Evolutionary conservation across 2,888 invertebrate genomes (phyloP), one percentile per base, ranked within the genome.

Genomic region (Myopa testacea): DNA sequence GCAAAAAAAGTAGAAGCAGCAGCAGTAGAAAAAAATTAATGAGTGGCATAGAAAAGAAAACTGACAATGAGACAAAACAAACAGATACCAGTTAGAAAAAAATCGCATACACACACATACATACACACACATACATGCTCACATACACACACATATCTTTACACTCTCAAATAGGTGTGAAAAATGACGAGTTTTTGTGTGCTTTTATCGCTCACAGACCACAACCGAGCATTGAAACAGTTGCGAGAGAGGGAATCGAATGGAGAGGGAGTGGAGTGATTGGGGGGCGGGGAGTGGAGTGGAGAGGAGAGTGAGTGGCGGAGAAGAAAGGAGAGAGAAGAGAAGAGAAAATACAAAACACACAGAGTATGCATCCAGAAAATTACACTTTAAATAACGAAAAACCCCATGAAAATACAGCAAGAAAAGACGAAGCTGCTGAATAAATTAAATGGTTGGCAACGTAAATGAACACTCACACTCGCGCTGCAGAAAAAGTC

Each of bases 121-220:
- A 52, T 8, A 8, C 10, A 45, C 45, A 40, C 45, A 68, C n/a
- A 14, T 6, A 45, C 14, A 68, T 7, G n/a, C 68, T n/a, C 68
- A 68, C 68, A 68, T 40, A 68, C 40, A 67, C 67, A 37, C 12
- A 37, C 40, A 67, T 34, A 10, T 37, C 67, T 38, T 16, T 65
- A 34, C 37, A 38, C 26, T 67, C 45, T 68, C 8, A n/a, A 50
- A 8, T 45, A 68, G 45, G 45, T 68, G 45, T n/a, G 68, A 68
- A 68, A 40, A 68, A 68, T 68, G 19, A 38, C n/a, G 45, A 45
- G n/a, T 19, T 45, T 68, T 68, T 45, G n/a, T n/a, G 45, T 68
- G 65, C 37, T 34, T 65, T 34, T 12, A 38, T 65, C 55, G 34
- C 16, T 38, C 26, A 65, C 38, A 14, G 65, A 14, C 65, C n/a